phyloP scores from a whole-genome alignment of 2,113 vertebrate species.

The Ornithorhynchus anatinus region DNA sequence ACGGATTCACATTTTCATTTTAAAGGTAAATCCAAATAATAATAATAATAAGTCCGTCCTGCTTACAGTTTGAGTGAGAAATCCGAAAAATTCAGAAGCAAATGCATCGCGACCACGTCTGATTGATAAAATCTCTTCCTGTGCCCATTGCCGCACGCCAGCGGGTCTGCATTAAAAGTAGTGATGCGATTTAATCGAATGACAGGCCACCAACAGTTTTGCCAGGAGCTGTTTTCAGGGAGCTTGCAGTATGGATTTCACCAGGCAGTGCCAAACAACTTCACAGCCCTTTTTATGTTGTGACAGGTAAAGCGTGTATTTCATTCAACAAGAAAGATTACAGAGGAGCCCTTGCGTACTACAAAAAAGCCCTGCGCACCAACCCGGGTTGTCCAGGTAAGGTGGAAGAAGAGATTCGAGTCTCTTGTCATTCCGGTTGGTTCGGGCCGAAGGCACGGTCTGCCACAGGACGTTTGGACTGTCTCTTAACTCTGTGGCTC shows the following conservation, averaged over 20 bases:
- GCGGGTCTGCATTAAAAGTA: too few species aligned
- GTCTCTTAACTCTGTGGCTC: not conserved
- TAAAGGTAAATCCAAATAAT: too few species aligned
- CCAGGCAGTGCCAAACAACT: not conserved
- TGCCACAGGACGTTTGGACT: not conserved
- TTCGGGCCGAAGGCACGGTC: not conserved
- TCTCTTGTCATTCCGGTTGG: not conserved
- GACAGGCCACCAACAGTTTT: too few species aligned
- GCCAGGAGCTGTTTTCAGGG: not conserved
- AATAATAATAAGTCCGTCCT: too few species aligned
- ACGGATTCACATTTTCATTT: too few species aligned
- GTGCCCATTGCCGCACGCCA: too few species aligned
- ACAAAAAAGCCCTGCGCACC: conserved; percentile 97
- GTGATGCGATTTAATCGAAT: too few species aligned
- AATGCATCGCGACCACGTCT: too few species aligned
- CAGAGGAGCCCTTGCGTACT: conserved; percentile 95
- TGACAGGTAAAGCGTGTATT: conserved; percentile 96
- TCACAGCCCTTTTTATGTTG: not conserved
- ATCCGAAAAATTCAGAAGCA: too few species aligned
- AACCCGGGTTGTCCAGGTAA: conserved; percentile 97
- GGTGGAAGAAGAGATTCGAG: conserved; percentile 16
- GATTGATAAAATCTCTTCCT: too few species aligned
- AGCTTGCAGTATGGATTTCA: conserved; percentile 13
- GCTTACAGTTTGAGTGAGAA: too few species aligned
- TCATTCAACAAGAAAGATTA: conserved; percentile 99